Conservation (phyloP, 2,113 vertebrate species). For the Terrapene triunguis region DNA sequence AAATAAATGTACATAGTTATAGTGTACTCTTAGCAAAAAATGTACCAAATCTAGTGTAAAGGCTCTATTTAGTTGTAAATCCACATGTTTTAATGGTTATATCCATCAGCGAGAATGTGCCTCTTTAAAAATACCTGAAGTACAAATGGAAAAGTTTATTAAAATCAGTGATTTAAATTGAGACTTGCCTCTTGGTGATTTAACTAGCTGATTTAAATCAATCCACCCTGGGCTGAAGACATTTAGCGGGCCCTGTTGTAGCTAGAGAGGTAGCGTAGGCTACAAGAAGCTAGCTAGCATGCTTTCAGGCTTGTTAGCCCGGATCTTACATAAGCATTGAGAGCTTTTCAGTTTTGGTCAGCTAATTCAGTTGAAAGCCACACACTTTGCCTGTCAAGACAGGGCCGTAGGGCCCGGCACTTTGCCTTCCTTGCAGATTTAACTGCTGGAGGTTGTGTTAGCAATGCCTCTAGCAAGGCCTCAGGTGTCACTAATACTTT, state of each 20-base stretch:
- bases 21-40: not conserved
- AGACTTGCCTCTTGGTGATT: not conserved
- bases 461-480: not conserved
- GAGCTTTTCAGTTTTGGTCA: not conserved
- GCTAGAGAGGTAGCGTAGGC: not conserved
- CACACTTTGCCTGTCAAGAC: not conserved
- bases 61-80: not conserved
- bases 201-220: not conserved
- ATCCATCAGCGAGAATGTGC: not conserved
- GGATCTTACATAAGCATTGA: not conserved
- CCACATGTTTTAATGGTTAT: not conserved
- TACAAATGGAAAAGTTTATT: not conserved
- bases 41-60: not conserved
- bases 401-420: not conserved
- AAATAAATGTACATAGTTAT: not conserved
- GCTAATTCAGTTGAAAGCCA: not conserved
- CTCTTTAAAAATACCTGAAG: not conserved
- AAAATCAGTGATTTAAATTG: not conserved
- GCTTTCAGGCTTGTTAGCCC: not conserved
- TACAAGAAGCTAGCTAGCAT: not conserved
- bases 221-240: not conserved
- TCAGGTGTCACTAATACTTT: not conserved
- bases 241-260: not conserved
- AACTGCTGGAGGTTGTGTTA: not conserved
- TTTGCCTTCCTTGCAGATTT: not conserved